Conservation (phyloP, 2,113 vertebrate genomes). For the Chaetops frenatus region DNA sequence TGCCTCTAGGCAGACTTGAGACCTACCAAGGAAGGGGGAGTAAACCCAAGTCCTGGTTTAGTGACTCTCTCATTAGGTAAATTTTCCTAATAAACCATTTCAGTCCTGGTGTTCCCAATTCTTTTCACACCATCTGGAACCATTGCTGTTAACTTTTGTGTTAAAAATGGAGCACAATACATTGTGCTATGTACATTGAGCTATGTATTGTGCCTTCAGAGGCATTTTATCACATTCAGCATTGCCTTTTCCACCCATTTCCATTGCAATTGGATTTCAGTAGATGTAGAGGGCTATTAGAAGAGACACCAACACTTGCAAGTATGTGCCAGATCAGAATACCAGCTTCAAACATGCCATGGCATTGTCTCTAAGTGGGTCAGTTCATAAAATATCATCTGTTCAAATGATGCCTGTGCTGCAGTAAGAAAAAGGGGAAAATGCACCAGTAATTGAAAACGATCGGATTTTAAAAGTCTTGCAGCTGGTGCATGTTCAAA, state of each 20-base stretch:
- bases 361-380: conserved; percentile 26
- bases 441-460: neutral
- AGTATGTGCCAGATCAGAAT: neutral
- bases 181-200: neutral
- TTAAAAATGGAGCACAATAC: neutral
- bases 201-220: neutral
- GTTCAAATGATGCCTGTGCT: neutral
- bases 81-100: neutral
- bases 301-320: neutral
- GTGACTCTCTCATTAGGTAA: neutral
- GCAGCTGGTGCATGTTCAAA: neutral
- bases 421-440: neutral
- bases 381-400: conserved; percentile 18
- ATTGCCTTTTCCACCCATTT: neutral
- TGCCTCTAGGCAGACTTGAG: neutral
- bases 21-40: neutral
- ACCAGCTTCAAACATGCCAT: neutral
- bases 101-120: neutral
- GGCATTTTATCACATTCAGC: neutral
- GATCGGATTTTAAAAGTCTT: neutral
- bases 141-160: neutral
- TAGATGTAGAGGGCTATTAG: neutral
- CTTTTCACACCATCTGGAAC: neutral
- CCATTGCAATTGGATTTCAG: neutral
- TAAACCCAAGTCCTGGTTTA: neutral